phyloP scores from a whole-genome alignment of 64 coral and sea anemone species.

The Montipora sp. region DNA sequence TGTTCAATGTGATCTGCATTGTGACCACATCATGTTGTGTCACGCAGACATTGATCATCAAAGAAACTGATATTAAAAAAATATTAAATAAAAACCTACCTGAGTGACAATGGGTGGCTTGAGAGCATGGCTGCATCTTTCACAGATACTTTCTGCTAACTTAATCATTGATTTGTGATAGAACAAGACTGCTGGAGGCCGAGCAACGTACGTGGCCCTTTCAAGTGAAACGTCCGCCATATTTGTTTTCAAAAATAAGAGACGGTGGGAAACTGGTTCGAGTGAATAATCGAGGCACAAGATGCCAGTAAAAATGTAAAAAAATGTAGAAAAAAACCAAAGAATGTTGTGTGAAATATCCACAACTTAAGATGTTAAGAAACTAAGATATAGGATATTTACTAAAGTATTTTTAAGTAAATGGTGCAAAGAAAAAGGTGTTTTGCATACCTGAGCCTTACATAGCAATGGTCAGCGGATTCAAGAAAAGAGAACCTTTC shows the following conservation, averaged over 20 bases:
- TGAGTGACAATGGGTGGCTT: conserved; percentile 14
- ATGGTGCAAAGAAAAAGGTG: too few relatives aligned
- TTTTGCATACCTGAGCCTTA: neutral
- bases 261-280: neutral
- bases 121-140: conserved; percentile 62
- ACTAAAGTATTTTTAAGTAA: too few relatives aligned
- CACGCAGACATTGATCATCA: too few relatives aligned
- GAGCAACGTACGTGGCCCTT: conserved; percentile 40
- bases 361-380: too few relatives aligned
- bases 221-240: conserved; percentile 55
- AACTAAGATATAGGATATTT: too few relatives aligned
- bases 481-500: neutral
- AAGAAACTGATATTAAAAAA: too few relatives aligned
- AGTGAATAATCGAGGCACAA: neutral
- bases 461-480: conserved; percentile 42
- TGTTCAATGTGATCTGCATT: too few relatives aligned
- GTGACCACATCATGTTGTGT: too few relatives aligned
- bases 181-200: conserved; percentile 80
- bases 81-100: neutral
- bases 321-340: too few relatives aligned
- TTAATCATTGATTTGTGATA: conserved; percentile 87
- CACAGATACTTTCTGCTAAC: conserved; percentile 77
- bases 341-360: too few relatives aligned
- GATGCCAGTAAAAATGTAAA: too few relatives aligned
- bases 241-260: neutral